Evolutionary conservation across 2,113 vertebrate species (phyloP).

Genomic region (Corydoras maculifer): DNA sequence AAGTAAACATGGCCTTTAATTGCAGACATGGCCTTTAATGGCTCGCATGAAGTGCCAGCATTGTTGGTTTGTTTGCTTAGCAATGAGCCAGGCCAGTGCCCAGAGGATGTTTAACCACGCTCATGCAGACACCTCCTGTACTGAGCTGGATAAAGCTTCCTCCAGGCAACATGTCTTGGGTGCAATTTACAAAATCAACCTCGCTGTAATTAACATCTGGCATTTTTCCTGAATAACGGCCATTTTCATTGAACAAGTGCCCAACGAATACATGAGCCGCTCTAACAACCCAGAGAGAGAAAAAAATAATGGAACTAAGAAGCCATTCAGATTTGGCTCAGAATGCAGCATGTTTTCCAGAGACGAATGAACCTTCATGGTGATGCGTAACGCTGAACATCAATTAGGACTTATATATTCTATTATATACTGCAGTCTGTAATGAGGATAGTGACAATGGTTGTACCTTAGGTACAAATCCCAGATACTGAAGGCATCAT

Average conservation of each 20-base stretch:
- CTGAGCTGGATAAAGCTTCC: slow-evolving; percentile 53
- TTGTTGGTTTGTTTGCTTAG: slow-evolving; percentile 53
- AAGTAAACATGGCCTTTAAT: no score
- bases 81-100: slow-evolving; percentile 50
- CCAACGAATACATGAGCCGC: slow-evolving; percentile 41
- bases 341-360: no score
- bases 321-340: no score
- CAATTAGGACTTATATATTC: neutral
- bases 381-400: slow-evolving; percentile 32
- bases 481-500: no score
- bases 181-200: slow-evolving; percentile 64
- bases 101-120: slow-evolving; percentile 44
- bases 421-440: no score
- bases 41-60: slow-evolving; percentile 40
- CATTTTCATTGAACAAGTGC: slow-evolving; percentile 50
- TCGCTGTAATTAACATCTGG: slow-evolving; percentile 61
- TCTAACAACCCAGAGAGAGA: slow-evolving; percentile 19
- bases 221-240: slow-evolving; percentile 53
- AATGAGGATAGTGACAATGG: no score
- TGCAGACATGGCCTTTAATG: no score
- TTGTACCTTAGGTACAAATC: no score
- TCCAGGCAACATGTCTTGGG: slow-evolving; percentile 56
- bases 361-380: neutral
- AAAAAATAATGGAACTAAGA: slow-evolving; percentile 16
- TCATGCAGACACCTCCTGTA: slow-evolving; percentile 51